Evolutionary conservation across 2,113 vertebrate species (phyloP).

Genomic region (Proterorhinus semilunaris): DNA sequence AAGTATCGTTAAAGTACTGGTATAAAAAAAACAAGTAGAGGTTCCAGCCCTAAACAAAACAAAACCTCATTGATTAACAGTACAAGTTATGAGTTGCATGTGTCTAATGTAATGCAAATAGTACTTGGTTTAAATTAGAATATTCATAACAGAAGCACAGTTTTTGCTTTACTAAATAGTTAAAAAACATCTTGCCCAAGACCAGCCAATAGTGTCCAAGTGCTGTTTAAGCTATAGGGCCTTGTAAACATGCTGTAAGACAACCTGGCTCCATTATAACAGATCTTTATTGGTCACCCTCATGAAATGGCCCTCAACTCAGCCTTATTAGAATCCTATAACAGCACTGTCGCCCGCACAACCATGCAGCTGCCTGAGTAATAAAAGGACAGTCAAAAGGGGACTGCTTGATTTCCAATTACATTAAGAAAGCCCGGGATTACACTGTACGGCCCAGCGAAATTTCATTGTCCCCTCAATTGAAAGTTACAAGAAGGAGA

Average conservation of each 20-base stretch:
- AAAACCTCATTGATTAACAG: no score
- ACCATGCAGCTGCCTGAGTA: slow-evolving; percentile 45
- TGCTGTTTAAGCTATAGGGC: slow-evolving; percentile 38
- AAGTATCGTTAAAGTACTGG: no score
- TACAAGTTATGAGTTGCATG: no score
- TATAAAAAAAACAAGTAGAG: no score
- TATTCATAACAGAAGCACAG: no score
- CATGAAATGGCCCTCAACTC: slow-evolving; percentile 48
- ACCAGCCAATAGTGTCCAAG: slow-evolving; percentile 12
- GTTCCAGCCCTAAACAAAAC: no score
- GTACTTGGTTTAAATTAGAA: no score
- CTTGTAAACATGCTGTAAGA: slow-evolving; percentile 16
- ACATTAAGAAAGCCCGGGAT: slow-evolving; percentile 61
- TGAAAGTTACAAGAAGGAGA: slow-evolving; percentile 58
- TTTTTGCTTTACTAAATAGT: background rate
- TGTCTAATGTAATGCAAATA: no score
- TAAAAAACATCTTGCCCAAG: background rate
- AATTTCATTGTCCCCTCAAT: slow-evolving; percentile 63
- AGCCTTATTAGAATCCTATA: slow-evolving; percentile 48
- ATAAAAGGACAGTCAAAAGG: slow-evolving; percentile 50
- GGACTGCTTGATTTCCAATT: slow-evolving; percentile 59
- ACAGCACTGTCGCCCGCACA: slow-evolving; percentile 21
- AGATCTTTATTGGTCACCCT: slow-evolving; percentile 51
- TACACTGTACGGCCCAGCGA: slow-evolving; percentile 53
- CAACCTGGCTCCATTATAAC: slow-evolving; percentile 44